A percentile compares a stretch with the other conserved stretches of the same genome.
These are phyloP conservation scores for Lepidocyrtoides sp. DNA, from an alignment of 2,888 invertebrate genomes.

Conservation along the genomic window DNA sequence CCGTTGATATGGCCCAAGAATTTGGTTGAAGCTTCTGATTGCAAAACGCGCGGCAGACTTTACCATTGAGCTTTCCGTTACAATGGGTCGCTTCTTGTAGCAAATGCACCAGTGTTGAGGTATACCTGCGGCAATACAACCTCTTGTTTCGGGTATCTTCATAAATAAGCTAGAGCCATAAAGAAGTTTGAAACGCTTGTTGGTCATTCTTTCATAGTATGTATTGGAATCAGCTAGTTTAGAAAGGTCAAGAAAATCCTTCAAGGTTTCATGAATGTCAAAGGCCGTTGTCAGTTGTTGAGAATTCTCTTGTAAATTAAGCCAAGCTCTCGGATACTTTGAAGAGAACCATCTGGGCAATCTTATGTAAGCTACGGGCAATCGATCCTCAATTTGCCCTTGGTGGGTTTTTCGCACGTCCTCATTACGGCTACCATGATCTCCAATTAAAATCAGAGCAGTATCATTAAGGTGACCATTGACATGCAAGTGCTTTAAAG, in stretches of 20 bases:
- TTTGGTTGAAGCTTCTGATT: constrained; percentile 59
- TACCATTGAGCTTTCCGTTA: constrained; percentile 54
- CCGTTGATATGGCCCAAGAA: constrained; percentile 61
- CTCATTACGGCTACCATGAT: constrained; percentile 97
- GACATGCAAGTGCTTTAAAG: constrained; percentile 89
- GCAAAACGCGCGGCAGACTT: constrained; percentile 75
- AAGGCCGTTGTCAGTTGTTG: constrained; percentile 91
- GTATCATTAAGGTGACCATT: constrained; percentile 90
- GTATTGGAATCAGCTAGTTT: constrained; percentile 63
- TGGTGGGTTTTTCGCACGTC: constrained; percentile 94
- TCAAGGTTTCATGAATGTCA: constrained; percentile 93
- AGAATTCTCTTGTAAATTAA: constrained; percentile 88
- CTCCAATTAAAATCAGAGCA: constrained; percentile 92
- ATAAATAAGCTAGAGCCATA: constrained; percentile 93
- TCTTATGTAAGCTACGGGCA: constrained; percentile 92
- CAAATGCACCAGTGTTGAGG: constrained; percentile 96
- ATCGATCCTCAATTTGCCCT: constrained; percentile 92
- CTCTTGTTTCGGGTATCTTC: constrained; percentile 91
- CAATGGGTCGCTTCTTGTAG: constrained; percentile 89
- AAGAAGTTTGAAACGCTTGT: constrained; percentile 77
- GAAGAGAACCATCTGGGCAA: constrained; percentile 90
- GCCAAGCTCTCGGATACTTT: constrained; percentile 87
- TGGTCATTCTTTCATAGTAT: constrained; percentile 42
- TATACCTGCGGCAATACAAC: constrained; percentile 92
- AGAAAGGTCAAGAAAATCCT: constrained; percentile 88